Evolutionary conservation across 1,140 invertebrate genomes (phyloP), one percentile per base, ranked within the genome.

Genomic region (Amyelois transitella): DNA sequence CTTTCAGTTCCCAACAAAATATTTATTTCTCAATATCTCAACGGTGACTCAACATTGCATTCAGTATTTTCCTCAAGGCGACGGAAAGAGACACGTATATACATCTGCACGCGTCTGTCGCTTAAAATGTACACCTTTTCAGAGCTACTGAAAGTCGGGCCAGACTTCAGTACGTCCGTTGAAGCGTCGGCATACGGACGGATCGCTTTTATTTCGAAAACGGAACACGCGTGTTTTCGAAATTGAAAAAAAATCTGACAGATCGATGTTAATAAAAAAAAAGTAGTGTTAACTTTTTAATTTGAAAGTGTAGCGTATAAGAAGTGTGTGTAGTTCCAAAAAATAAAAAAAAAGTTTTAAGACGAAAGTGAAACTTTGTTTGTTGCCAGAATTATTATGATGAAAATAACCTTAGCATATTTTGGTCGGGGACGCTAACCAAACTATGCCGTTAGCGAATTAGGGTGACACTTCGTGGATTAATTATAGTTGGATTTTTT

Each of bases 361-460:
- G 18, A 48, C 52, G n/a, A 53, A 51, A 50, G 24, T 28, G 64
- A 57, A 51, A 66, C 56, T 54, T 58, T 66, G 54, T 52, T 55
- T 22, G 53, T 49, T 66, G 60, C 60, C 64, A 66, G 54, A 55
- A 55, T n/a, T 62, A 57, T 60, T 55, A 62, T 52, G 60, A 62
- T 66, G 18, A 60, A 66, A 66, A 66, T 66, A 66, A 62, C 53
- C 60, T 18, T 21, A 48, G 60, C 54, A 66, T 66, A 66, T 66
- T 66, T 62, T 62, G 20, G 64, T 66, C 64, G 64, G 62, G 64
- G 64, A 60, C 64, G 51, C 45, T 48, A 21, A 38, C 32, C 44
- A 20, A 55, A 55, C 38, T 52, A 47, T 55, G 43, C 50, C 21
- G 58, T 58, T 47, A 50, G 52, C 19, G 25, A 28, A 49, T 17